Evolutionary conservation across 2,888 invertebrate genomes (phyloP).

Genomic region (Apantesis nais): DNA sequence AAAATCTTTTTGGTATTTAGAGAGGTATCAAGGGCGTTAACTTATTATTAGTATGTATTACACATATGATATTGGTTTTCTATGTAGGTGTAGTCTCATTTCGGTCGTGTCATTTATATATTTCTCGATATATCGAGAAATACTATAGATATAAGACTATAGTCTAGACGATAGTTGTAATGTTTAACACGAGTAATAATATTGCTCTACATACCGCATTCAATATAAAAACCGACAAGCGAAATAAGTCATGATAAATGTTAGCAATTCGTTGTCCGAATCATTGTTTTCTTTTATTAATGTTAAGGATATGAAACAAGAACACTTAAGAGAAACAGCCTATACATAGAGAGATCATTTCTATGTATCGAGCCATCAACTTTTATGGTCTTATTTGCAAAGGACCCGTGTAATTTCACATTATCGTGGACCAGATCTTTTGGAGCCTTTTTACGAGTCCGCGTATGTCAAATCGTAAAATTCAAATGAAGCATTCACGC

Average conservation of each 20-base stretch:
- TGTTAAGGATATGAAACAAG: neutral
- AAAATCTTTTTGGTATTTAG: too few relatives aligned
- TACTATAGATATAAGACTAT: too few relatives aligned
- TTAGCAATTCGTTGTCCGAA: neutral
- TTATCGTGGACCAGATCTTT: constrained; percentile 36
- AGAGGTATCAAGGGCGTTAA: too few relatives aligned
- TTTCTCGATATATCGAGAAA: too few relatives aligned
- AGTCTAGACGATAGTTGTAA: too few relatives aligned
- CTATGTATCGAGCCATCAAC: constrained; percentile 34
- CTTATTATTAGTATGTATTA: too few relatives aligned
- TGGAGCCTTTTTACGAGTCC: constrained; percentile 27
- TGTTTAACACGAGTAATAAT: too few relatives aligned
- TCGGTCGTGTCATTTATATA: too few relatives aligned
- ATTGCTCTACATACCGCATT: neutral
- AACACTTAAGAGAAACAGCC: neutral
- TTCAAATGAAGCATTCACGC: constrained; percentile 32
- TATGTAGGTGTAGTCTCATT: too few relatives aligned
- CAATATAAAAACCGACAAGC: too few relatives aligned
- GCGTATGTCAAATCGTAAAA: constrained; percentile 38
- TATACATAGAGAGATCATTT: constrained; percentile 24
- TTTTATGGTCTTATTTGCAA: constrained; percentile 41
- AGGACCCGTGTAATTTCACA: constrained; percentile 33
- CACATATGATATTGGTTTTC: too few relatives aligned
- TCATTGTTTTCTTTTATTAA: neutral
- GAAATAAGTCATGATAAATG: neutral